Base-by-base conservation (phyloP, 2,113 vertebrate species). In the Tachuris rubrigastra region DNA sequence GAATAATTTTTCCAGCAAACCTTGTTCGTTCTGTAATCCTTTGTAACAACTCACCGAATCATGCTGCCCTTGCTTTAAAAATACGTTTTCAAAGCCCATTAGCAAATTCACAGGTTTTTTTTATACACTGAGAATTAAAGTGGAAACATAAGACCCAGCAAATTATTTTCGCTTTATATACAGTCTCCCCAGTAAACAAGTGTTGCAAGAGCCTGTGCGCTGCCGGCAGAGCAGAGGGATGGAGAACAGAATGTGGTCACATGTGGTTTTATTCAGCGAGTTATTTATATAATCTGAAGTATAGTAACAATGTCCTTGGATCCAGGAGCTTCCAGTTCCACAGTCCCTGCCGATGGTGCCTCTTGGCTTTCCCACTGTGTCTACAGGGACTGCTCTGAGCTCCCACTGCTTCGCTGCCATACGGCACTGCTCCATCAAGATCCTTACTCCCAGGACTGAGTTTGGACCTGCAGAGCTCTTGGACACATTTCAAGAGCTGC, bases 71-170 rank as follows among this genome's bases (percentile, higher is more conserved):
- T 79, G 58, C 97, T 96, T 63, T 89, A 96, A 97, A 97, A 98
- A 96, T 96, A 95, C 87, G 4, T 95, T 97, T 97, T 97, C 96
- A 97, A 97, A 97, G 97, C 96, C 97, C 96, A 98, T 98, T 98
- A 98, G 95, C 98, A 97, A 96, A 97, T 98, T 98, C 98, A 98
- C 98, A 98, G 97, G 95, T 89, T 97, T 98, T 96, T 96, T 96
- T 96, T 87, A 85, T 94, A 89, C 96, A 78, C 96, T 93, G 86
- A 68, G 90, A 93, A 96, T 95, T 96, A 97, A 98, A 98, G 97
- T 98, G 96, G 96, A 98, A 98, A 98, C 98, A 98, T 93, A 96
- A 97, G 92, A 97, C 97, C 96, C 88, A 79, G 93, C n/a, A 67
- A 93, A 93, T 93, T 68, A 87, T 95, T 95, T 87, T 96, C 30